These are phyloP conservation scores for Helleia helle DNA, from an alignment of 2,888 invertebrate genomes.

Conservation along the genomic window DNA sequence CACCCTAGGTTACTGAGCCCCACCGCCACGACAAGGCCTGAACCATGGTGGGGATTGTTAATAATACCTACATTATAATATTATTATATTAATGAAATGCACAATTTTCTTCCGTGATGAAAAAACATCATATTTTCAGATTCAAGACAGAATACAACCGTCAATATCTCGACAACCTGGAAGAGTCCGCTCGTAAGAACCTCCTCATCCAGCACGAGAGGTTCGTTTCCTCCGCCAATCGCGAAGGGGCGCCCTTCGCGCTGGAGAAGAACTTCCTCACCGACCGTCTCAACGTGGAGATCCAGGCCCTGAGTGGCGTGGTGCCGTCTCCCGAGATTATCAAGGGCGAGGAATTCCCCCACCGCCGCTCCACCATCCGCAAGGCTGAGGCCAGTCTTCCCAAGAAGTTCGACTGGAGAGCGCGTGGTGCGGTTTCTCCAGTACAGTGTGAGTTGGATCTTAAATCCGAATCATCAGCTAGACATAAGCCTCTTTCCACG, in stretches of 20 bases:
- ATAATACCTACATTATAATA: too few species aligned
- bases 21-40: too few species aligned
- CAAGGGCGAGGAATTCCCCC: constrained; percentile 36
- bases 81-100: too few species aligned
- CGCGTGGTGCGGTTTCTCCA: constrained; percentile 45
- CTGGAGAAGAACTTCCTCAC: constrained; percentile 39
- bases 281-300: constrained; percentile 42
- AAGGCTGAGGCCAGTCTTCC: constrained; percentile 33
- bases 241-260: constrained; percentile 43
- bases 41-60: too few species aligned
- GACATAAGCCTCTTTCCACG: too few species aligned
- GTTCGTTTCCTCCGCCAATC: constrained; percentile 43
- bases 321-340: constrained; percentile 16
- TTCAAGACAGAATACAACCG: constrained; percentile 35
- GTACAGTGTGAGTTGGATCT: constrained; percentile 42
- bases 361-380: constrained; percentile 28
- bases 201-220: constrained; percentile 39
- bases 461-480: too few species aligned
- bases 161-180: constrained; percentile 36
- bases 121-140: constrained; percentile 24
- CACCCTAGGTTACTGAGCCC: too few species aligned
- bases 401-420: constrained; percentile 49
- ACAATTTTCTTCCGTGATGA: background rate
- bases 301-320: constrained; percentile 34
- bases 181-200: constrained; percentile 50